phyloP scores from a whole-genome alignment of 2,797 vertebrate genomes.

The Pseudochirops cupreus region DNA sequence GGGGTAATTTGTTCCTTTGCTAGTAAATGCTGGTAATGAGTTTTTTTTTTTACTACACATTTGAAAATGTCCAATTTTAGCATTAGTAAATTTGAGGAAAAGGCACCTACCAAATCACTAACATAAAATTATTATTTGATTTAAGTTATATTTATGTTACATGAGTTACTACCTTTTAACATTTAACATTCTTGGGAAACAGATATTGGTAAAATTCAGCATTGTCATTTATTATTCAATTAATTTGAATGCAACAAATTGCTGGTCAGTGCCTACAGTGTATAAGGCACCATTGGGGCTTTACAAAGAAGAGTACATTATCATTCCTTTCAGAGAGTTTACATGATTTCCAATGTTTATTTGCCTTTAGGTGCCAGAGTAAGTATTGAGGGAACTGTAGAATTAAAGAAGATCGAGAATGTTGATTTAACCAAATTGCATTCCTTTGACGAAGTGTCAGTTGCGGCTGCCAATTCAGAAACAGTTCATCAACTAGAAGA shows the following conservation, averaged over 20 bases:
- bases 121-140: background rate
- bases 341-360: background rate
- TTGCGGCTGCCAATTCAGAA: conserved; percentile 84
- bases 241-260: conserved; percentile 17
- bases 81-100: background rate
- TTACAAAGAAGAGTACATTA: background rate
- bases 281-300: conserved; percentile 11
- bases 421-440: conserved; percentile 86
- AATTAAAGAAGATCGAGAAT: conserved; percentile 83
- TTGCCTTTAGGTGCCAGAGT: conserved; percentile 83
- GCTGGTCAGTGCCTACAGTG: background rate
- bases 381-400: conserved; percentile 86
- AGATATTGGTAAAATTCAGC: background rate
- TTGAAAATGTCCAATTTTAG: background rate
- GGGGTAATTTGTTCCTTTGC: background rate
- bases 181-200: background rate
- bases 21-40: background rate
- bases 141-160: background rate
- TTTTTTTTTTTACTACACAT: background rate
- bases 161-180: background rate
- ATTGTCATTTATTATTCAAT: background rate
- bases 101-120: background rate
- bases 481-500: conserved; percentile 86
- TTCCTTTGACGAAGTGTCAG: conserved; percentile 84
- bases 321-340: conserved; percentile 6